phyloP scores from a whole-genome alignment of 2,113 vertebrate genomes.

The Meles meles region DNA sequence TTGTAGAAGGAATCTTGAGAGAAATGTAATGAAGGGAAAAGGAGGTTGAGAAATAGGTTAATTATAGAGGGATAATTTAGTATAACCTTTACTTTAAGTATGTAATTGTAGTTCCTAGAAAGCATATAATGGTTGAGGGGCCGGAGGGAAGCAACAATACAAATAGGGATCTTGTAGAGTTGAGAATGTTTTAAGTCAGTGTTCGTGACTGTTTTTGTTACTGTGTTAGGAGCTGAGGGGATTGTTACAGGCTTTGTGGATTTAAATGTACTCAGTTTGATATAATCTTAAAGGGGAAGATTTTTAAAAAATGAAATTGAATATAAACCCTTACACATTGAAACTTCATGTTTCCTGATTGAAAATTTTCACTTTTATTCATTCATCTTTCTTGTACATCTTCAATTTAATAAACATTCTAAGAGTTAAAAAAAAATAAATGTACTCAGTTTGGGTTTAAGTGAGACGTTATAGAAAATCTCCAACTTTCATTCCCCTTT shows the following conservation, averaged over 20 bases:
- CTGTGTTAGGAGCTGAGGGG: neutral
- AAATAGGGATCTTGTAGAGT: neutral
- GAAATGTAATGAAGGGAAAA: constrained; percentile 20
- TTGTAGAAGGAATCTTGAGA: constrained; percentile 23
- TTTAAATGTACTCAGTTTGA: neutral
- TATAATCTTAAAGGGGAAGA: too few relatives aligned
- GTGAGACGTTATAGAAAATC: neutral
- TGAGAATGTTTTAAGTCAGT: neutral
- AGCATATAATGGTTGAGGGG: neutral
- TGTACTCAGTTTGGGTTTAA: constrained; percentile 8
- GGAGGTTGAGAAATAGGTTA: constrained; percentile 41
- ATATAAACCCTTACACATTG: too few relatives aligned
- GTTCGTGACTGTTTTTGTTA: neutral
- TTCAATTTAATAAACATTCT: too few relatives aligned
- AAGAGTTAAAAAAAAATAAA: too few relatives aligned
- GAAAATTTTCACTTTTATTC: too few relatives aligned
- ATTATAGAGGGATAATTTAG: constrained; percentile 44
- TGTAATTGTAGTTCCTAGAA: constrained; percentile 52
- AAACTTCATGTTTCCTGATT: too few relatives aligned
- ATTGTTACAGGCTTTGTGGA: constrained; percentile 32
- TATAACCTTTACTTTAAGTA: neutral
- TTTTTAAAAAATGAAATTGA: too few relatives aligned
- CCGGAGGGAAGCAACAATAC: neutral
- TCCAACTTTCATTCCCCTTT: neutral
- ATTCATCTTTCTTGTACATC: too few relatives aligned